Base-by-base conservation (phyloP, 2,797 vertebrate genomes). In the Coracias cyanogaster region DNA sequence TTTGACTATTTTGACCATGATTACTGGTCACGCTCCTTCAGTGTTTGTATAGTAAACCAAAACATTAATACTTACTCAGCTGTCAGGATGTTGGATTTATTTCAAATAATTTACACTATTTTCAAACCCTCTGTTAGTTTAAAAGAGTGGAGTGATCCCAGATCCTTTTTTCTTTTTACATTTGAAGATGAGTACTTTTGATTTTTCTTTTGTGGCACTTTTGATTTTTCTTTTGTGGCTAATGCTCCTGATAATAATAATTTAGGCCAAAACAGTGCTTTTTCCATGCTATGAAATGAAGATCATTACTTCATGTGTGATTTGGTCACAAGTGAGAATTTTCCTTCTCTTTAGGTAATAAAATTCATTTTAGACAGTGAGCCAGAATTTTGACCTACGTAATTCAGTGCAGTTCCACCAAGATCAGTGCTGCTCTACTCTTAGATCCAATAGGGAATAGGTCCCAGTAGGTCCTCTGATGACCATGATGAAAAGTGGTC, bases 391-490 rank as follows among this genome's bases (percentile, higher is more conserved):
- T 86, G n/a, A 29, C 76, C n/a, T 66, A 48, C 3, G 2, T 64
- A 28, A 72, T 7, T 22, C 7, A 35, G 8, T 74, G 19, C 6
- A 62, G 13, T 52, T 57, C 21, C 1, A 3, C 7, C 22, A 62
- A 78, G 29, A 20, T 43, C 64, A 82, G 6, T 39, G 49, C 39
- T 67, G 5, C 7, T 48, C 17, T 54, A 2, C 28, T 33, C 5
- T 8, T 39, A 65, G 71, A 6, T 54, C 65, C 29, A 35, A 1
- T 3, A 79, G 22, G 12, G 66, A 33, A 1, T 3, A 79, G 25
- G 12, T 70, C 2, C 0, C 1, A 2, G 3, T 29, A 61, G 7
- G 11, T 90, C 10, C 24, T 79, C 12, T 1, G 0, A 21, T 29
- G 21, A 29, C 21, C 37, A 5, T 12, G 13, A 5, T 62, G 46